phyloP scores from a whole-genome alignment of 2,888 invertebrate species.

The Cheilosia vernalis region DNA sequence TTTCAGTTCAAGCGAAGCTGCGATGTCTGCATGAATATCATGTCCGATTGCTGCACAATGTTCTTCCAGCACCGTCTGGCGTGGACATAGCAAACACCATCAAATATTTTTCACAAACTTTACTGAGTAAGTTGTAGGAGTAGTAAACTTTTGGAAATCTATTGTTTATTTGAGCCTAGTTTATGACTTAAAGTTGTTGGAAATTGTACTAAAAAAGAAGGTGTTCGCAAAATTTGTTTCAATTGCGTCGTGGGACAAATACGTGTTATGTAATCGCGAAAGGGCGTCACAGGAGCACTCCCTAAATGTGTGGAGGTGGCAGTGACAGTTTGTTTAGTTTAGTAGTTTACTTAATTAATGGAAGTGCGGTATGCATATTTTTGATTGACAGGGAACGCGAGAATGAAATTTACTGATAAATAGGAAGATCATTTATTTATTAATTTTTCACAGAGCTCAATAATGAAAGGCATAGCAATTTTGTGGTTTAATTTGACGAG shows the following conservation, averaged over 20 bases:
- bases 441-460: too few species aligned
- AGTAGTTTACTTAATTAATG: neutral
- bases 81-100: conserved; percentile 98
- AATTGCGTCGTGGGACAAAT: neutral
- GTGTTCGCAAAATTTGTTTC: too few species aligned
- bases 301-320: neutral
- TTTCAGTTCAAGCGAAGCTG: conserved; percentile 97
- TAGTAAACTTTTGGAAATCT: too few species aligned
- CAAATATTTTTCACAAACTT: conserved; percentile 98
- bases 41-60: conserved; percentile 94
- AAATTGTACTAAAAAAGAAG: too few species aligned
- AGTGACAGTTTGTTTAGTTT: neutral
- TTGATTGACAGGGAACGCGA: neutral
- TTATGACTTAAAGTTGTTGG: too few species aligned
- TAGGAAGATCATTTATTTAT: neutral
- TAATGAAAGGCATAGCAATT: too few species aligned
- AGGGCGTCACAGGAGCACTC: neutral
- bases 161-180: too few species aligned
- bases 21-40: conserved; percentile 98
- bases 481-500: too few species aligned
- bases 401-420: neutral
- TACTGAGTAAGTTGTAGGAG: conserved; percentile 95
- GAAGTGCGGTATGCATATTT: neutral
- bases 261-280: conserved; percentile 23
- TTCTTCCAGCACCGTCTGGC: conserved; percentile 96